These are phyloP conservation scores for Volucella inanis DNA, from an alignment of 2,888 invertebrate genomes.

Conservation along the genomic window DNA sequence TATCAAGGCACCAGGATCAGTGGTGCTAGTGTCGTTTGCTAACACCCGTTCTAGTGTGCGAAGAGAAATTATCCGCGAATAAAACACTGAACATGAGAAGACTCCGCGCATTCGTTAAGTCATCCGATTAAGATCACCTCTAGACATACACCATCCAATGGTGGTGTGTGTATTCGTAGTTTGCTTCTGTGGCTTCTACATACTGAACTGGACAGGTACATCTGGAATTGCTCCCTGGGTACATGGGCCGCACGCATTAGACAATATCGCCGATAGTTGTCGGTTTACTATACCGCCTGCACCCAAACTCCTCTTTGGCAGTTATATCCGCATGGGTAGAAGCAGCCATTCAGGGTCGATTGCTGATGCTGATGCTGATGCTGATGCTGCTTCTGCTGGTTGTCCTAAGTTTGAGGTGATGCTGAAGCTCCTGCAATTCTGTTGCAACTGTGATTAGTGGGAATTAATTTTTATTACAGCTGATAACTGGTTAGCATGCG, in stretches of 20 bases:
- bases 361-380: conserved; percentile 28
- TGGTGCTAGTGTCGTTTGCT: conserved; percentile 52
- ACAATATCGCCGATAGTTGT: conserved; percentile 66
- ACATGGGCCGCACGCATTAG: conserved; percentile 71
- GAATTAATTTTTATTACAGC: conserved; percentile 73
- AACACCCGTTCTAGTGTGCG: conserved; percentile 60
- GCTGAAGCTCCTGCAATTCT: conserved; percentile 22
- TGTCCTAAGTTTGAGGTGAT: no score
- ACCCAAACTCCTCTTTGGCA: conserved; percentile 1
- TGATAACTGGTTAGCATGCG: conserved; percentile 72
- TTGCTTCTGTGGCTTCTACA: conserved; percentile 34
- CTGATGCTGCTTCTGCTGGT: conserved; percentile 12
- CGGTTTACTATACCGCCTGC: conserved; percentile 21
- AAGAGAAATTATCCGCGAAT: conserved; percentile 66
- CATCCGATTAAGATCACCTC: conserved; percentile 66
- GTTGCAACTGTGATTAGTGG: conserved; percentile 67
- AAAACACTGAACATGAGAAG: conserved; percentile 54
- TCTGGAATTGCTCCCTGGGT: conserved; percentile 70
- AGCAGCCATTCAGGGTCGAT: conserved; percentile 27
- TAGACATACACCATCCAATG: conserved; percentile 17
- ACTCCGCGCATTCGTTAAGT: conserved; percentile 66
- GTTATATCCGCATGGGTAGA: no score
- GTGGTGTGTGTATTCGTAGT: conserved; percentile 8
- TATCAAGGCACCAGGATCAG: conserved; percentile 58
- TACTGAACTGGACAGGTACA: conserved; percentile 67